These are phyloP conservation scores for Drosophila tristis DNA, from an alignment of 1,140 invertebrate genomes.

Conservation along the genomic window DNA sequence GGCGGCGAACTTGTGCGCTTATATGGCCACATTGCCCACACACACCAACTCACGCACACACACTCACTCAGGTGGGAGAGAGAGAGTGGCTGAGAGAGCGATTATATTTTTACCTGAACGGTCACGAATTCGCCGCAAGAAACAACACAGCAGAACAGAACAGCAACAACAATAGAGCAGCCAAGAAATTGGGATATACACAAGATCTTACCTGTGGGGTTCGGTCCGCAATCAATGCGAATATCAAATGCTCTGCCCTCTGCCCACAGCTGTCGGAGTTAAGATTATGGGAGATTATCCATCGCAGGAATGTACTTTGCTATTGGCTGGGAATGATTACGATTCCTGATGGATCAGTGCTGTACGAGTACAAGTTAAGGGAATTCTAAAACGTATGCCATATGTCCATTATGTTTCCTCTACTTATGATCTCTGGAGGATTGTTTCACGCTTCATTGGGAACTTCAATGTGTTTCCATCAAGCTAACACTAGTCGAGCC, in stretches of 20 bases:
- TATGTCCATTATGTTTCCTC: too few species aligned
- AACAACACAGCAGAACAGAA: too few species aligned
- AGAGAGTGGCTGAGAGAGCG: conserved; percentile 21
- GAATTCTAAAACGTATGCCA: too few species aligned
- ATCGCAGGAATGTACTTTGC: conserved; percentile 26
- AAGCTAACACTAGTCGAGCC: too few species aligned
- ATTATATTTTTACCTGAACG: conserved; percentile 46
- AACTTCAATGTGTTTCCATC: too few species aligned
- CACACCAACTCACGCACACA: conserved; percentile 34
- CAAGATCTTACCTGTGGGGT: conserved; percentile 63
- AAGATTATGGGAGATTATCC: conserved; percentile 41
- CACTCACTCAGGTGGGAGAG: conserved; percentile 9
- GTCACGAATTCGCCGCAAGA: conserved; percentile 21
- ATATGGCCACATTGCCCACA: conserved; percentile 71
- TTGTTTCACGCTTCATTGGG: too few species aligned
- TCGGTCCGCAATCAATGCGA: conserved; percentile 43
- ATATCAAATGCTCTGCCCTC: conserved; percentile 51
- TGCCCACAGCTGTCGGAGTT: conserved; percentile 42
- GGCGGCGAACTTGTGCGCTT: conserved; percentile 71
- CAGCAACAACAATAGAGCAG: conserved; percentile 37
- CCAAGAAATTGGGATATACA: conserved; percentile 70
- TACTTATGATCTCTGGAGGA: too few species aligned
- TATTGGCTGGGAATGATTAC: neutral
- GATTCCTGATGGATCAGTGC: neutral
- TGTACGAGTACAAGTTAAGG: neutral